phyloP scores from a whole-genome alignment of 2,797 vertebrate species.

The Phyllotis vaccarum region DNA sequence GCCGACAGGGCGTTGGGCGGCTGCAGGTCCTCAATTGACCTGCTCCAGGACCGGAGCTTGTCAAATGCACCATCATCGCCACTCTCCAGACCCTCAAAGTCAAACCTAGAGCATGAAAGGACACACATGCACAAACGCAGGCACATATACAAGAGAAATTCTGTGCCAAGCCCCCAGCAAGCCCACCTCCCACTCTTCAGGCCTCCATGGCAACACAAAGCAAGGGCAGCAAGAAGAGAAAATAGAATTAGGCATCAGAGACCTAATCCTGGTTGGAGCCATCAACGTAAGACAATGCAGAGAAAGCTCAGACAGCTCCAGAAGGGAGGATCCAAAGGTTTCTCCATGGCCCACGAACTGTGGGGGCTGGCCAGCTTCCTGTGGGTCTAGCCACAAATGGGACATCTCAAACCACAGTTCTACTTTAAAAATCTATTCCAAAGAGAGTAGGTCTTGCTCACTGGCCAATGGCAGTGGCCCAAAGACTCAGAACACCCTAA shows the following conservation, averaged over 20 bases:
- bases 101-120: slow-evolving; percentile 93
- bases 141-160: slow-evolving; percentile 67
- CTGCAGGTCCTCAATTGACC: slow-evolving; percentile 99
- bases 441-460: neutral
- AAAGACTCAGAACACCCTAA: neutral
- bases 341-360: neutral
- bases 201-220: slow-evolving; percentile 74
- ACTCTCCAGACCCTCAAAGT: slow-evolving; percentile 97
- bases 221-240: slow-evolving; percentile 73
- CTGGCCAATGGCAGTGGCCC: neutral
- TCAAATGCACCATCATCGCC: slow-evolving; percentile 95
- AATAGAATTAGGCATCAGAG: slow-evolving; percentile 25
- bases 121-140: slow-evolving; percentile 79
- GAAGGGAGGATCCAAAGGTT: neutral
- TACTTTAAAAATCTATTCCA: neutral
- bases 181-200: neutral
- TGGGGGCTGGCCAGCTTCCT: neutral
- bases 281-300: neutral
- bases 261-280: neutral
- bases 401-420: neutral
- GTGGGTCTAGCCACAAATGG: neutral
- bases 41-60: slow-evolving; percentile 97
- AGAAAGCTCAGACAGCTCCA: neutral
- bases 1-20: slow-evolving; percentile 90
- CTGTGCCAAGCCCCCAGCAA: slow-evolving; percentile 58